Percentiles rank a stretch among this genome's conserved stretches.
Conservation (phyloP, 2,888 invertebrate species). For the Zeuzera pyrina region DNA sequence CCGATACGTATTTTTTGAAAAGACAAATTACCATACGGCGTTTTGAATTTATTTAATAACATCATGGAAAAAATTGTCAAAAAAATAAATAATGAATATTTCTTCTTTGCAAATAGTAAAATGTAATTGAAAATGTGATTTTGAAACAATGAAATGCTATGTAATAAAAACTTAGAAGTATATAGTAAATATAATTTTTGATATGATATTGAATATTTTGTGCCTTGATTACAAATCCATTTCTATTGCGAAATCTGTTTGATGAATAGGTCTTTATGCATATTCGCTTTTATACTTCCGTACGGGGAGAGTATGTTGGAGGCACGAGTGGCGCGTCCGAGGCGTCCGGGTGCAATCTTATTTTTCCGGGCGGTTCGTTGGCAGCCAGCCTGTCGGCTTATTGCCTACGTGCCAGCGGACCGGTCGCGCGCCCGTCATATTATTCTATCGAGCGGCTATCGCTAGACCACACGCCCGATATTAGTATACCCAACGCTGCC, state of each 20-base stretch:
- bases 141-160: too few relatives aligned
- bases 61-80: too few relatives aligned
- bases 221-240: too few relatives aligned
- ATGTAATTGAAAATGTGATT: too few relatives aligned
- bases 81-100: too few relatives aligned
- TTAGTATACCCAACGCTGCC: slow-evolving; percentile 61
- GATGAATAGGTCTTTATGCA: not conserved
- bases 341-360: slow-evolving; percentile 57
- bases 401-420: slow-evolving; percentile 66
- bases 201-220: not conserved
- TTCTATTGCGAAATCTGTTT: too few relatives aligned
- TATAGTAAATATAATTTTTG: not conserved
- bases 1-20: too few relatives aligned
- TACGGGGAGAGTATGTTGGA: slow-evolving; percentile 17
- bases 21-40: too few relatives aligned
- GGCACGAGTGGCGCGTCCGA: slow-evolving; percentile 39
- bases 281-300: not conserved
- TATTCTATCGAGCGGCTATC: slow-evolving; percentile 69
- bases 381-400: slow-evolving; percentile 64
- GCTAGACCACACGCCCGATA: slow-evolving; percentile 60
- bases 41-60: too few relatives aligned
- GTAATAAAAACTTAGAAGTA: not conserved
- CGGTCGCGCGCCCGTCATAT: slow-evolving; percentile 53
- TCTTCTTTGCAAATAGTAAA: too few relatives aligned
- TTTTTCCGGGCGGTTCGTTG: slow-evolving; percentile 57